These are phyloP conservation scores for Calliopum simillimum DNA, from an alignment of 2,888 invertebrate genomes.

Conservation along the genomic window DNA sequence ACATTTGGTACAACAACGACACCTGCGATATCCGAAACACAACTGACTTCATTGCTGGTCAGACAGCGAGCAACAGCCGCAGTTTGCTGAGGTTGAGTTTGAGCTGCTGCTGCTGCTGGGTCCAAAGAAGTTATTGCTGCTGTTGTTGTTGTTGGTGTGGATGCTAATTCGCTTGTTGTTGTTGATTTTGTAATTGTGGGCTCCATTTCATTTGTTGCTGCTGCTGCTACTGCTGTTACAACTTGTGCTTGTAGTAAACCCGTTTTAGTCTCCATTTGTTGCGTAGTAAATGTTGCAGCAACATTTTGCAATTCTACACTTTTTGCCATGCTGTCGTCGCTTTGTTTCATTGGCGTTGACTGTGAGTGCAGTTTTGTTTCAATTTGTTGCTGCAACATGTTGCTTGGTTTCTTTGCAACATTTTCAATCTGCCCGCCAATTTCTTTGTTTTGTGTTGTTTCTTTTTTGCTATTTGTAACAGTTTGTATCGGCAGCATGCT, in stretches of 20 bases:
- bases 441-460: constrained; percentile 20
- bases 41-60: constrained; percentile 59
- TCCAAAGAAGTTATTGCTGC: constrained; percentile 9
- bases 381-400: constrained; percentile 41
- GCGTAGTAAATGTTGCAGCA: constrained; percentile 28
- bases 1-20: constrained; percentile 44
- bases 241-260: constrained; percentile 8
- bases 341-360: constrained; percentile 23
- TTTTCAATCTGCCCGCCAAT: constrained; percentile 38
- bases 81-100: constrained; percentile 38
- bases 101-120: constrained; percentile 18
- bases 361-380: constrained; percentile 2
- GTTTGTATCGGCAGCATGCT: constrained; percentile 20
- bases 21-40: constrained; percentile 66
- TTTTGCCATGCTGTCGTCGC: constrained; percentile 17
- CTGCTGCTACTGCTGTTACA: constrained; percentile 23
- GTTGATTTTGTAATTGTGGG: constrained; percentile 21
- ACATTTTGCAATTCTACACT: constrained; percentile 30
- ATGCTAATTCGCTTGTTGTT: constrained; percentile 5
- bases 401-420: constrained; percentile 36
- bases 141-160: constrained; percentile 32
- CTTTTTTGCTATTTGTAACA: not conserved
- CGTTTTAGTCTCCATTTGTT: constrained; percentile 18
- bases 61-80: constrained; percentile 54
- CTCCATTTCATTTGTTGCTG: constrained; percentile 1